Base-by-base conservation (phyloP, 2,888 invertebrate genomes). In the Metacarcinus magister region DNA sequence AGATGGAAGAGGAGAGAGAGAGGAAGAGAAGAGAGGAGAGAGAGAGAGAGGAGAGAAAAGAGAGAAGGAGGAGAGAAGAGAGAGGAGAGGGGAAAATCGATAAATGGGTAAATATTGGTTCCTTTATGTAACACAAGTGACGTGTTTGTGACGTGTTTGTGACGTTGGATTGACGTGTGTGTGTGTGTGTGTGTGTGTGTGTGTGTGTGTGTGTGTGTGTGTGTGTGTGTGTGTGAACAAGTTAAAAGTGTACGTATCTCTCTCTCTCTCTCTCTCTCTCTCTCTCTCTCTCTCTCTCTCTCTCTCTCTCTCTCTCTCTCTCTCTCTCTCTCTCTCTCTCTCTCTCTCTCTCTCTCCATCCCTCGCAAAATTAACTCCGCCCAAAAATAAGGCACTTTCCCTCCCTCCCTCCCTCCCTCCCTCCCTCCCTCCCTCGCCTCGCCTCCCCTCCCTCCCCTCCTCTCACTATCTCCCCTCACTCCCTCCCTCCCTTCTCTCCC, bases 11-110 rank as follows among this genome's bases (percentile, higher is more conserved):
- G 16, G 60, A 60, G 60, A 60, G 60, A 60, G 60, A 60, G 60
- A 60, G 60, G 16, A 16, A 60, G 60, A 60, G 19, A 60, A 16
- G 16, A 16, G 16, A 16, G 23, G n/a, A n/a, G n/a, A 19, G 67
- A 67, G 67, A 32, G 82, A 82, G 67, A 67, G 67, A 67, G 67
- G n/a, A n/a, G n/a, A n/a, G n/a, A n/a, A 67, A n/a, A 67, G 67
- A 67, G 67, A 54, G 54, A 54, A 16, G 16, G 54, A 54, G 54
- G 16, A 16, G 16, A 16, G 16, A 16, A 54, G 54, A 54, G 54
- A 54, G 54, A 54, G 54, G n/a, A 5, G n/a, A n/a, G 28, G 67
- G n/a, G 67, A n/a, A 10, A 39, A 90, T 43, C 67, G 67, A 67
- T 67, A n/a, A 67, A n/a, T 23, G 67, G 39, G 28, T 16, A 90